These are phyloP conservation scores for Cataglyphis rosenhaueri DNA, from an alignment of 2,888 invertebrate species.

Conservation along the genomic window DNA sequence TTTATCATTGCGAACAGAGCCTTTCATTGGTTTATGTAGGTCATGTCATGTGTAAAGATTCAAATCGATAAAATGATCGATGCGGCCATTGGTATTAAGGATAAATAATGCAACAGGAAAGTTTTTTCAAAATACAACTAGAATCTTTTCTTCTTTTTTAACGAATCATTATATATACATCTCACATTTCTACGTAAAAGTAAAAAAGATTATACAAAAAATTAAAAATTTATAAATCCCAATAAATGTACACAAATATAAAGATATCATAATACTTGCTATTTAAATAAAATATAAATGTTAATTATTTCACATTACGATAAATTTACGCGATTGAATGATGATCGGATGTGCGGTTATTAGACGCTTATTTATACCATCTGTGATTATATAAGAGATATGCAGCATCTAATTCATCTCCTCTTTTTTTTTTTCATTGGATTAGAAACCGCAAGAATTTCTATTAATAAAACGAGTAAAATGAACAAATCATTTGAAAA, in stretches of 20 bases:
- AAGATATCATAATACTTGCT: neutral
- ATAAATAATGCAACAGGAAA: neutral
- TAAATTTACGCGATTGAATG: neutral
- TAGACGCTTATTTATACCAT: neutral
- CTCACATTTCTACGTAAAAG: neutral
- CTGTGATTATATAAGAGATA: neutral
- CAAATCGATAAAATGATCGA: neutral
- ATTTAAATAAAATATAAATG: neutral
- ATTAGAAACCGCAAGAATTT: neutral
- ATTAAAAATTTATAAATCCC: neutral
- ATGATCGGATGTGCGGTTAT: neutral
- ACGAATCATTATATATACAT: neutral
- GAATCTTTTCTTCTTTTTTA: neutral
- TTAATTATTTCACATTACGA: too few relatives aligned
- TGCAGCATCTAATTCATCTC: neutral
- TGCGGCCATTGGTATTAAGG: neutral
- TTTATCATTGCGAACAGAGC: slow-evolving; percentile 35
- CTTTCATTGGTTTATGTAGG: slow-evolving; percentile 26
- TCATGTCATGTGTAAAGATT: slow-evolving; percentile 7
- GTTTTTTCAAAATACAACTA: neutral
- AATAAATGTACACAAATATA: neutral
- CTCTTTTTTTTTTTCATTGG: neutral
- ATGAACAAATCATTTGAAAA: too few relatives aligned
- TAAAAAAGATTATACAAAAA: neutral
- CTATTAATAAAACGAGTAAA: too few relatives aligned